Evolutionary conservation across 1,140 invertebrate species (phyloP).

Genomic region (Venturia canescens): DNA sequence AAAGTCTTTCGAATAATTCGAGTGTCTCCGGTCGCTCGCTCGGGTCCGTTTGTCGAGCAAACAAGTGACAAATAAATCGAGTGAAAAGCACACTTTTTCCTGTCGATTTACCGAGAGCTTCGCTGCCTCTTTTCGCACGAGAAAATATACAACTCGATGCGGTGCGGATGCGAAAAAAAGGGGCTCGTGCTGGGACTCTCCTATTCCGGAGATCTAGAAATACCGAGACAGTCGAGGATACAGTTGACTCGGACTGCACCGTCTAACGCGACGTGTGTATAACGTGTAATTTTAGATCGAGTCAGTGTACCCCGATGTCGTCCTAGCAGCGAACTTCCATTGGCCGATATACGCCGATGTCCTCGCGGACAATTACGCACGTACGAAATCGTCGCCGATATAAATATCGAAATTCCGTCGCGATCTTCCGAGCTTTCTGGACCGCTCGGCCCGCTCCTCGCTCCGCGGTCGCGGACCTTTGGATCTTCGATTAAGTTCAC

Average conservation of each 20-base stretch:
- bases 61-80: too few species aligned
- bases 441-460: background rate
- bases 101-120: background rate
- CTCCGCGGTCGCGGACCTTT: too few species aligned
- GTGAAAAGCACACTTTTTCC: too few species aligned
- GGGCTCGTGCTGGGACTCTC: background rate
- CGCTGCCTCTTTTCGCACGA: background rate
- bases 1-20: too few species aligned
- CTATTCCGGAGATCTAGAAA: slow-evolving; percentile 14
- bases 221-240: slow-evolving; percentile 14
- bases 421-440: background rate
- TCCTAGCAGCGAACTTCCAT: background rate
- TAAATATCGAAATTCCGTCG: background rate
- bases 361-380: background rate
- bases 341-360: background rate
- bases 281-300: slow-evolving; percentile 12
- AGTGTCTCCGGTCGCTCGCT: too few species aligned
- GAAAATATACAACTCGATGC: background rate
- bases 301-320: slow-evolving; percentile 15
- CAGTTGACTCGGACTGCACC: slow-evolving; percentile 1
- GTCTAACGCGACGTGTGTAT: background rate
- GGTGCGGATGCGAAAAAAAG: background rate
- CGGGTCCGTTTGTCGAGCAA: too few species aligned
- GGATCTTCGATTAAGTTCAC: background rate
- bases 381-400: background rate